These are phyloP conservation scores for Pseudonaja textilis DNA, from an alignment of 2,113 vertebrate genomes.

Conservation along the genomic window DNA sequence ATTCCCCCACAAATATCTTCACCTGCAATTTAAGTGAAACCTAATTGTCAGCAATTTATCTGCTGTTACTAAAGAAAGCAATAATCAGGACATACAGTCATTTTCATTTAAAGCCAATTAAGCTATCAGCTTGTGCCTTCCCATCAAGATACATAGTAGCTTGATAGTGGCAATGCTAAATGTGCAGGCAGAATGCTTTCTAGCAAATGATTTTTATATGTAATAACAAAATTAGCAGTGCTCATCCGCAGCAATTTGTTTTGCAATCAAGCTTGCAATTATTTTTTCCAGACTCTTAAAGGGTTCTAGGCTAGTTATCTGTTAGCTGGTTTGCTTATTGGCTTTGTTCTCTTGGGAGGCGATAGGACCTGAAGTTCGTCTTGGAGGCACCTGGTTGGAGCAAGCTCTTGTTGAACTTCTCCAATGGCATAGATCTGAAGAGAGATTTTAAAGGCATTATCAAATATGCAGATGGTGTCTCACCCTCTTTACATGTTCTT, in stretches of 20 bases:
- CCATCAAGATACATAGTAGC: not conserved
- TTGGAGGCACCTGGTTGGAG: not conserved
- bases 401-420: not conserved
- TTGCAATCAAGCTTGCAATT: not conserved
- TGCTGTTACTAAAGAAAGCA: slow-evolving; percentile 5
- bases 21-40: not conserved
- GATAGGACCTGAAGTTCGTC: not conserved
- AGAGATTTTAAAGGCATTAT: too few species aligned
- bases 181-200: not conserved
- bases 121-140: slow-evolving; percentile 7
- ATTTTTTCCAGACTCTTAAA: not conserved
- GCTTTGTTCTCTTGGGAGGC: not conserved
- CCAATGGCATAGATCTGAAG: not conserved
- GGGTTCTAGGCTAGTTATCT: not conserved
- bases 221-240: not conserved
- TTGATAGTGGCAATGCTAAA: not conserved
- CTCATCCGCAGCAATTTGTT: not conserved
- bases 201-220: not conserved
- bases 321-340: not conserved
- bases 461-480: too few species aligned
- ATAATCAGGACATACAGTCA: slow-evolving; percentile 13
- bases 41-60: slow-evolving; percentile 18
- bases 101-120: slow-evolving; percentile 22
- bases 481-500: not conserved
- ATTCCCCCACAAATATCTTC: not conserved